phyloP scores from a whole-genome alignment of 2,797 vertebrate species.

The Rhincodon typus region DNA sequence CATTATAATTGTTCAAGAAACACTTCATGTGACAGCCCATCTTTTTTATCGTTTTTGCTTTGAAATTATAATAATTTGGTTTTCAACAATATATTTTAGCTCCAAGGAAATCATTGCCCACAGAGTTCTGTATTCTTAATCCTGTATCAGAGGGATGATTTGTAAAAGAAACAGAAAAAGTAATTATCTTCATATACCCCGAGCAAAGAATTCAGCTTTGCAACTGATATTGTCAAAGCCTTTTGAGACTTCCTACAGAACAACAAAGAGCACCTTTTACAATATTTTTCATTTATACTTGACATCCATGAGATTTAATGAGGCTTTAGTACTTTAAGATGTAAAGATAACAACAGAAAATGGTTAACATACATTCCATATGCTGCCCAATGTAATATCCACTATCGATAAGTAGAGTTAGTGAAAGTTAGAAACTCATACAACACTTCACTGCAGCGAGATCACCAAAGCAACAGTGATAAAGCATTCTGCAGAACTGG shows the following conservation, averaged over 20 bases:
- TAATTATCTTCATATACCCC: background rate
- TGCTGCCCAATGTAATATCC: background rate
- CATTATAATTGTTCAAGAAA: too few species aligned
- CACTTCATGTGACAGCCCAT: too few species aligned
- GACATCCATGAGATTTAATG: background rate
- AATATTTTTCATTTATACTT: background rate
- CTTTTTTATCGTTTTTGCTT: background rate
- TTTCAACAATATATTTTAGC: background rate
- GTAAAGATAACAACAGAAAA: background rate
- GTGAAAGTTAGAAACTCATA: background rate
- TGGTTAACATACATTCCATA: background rate
- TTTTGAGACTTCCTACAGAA: background rate
- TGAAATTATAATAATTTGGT: background rate
- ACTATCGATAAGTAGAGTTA: background rate
- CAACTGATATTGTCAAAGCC: background rate
- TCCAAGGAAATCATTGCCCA: background rate
- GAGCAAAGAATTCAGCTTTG: background rate
- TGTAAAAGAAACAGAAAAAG: background rate
- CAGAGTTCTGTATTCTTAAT: background rate
- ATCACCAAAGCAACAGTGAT: background rate
- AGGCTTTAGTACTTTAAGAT: background rate
- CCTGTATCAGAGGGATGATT: background rate
- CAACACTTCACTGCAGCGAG: background rate
- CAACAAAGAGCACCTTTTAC: background rate
- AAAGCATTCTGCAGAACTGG: background rate